Evolutionary conservation across 2,888 invertebrate genomes (phyloP).

Genomic region (Chalcosyrphus nemorum): DNA sequence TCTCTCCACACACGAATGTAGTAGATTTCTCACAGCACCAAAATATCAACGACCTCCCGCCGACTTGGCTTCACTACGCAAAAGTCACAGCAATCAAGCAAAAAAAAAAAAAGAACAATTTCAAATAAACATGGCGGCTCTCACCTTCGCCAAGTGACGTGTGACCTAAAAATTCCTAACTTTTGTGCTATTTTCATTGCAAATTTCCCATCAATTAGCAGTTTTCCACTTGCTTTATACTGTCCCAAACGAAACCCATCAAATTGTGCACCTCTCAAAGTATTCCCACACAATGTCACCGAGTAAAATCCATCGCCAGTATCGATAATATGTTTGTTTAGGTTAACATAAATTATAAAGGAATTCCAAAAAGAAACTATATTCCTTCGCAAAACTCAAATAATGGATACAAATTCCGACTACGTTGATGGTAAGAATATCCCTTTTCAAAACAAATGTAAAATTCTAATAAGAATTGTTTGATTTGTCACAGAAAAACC

Average conservation of each 20-base stretch:
- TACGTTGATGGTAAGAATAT: constrained; percentile 61
- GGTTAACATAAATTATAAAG: constrained; percentile 66
- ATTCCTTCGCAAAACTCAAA: constrained; percentile 17
- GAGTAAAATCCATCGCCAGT: constrained; percentile 10
- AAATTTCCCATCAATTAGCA: constrained; percentile 37
- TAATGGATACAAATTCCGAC: constrained; percentile 61
- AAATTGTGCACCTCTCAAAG: not conserved
- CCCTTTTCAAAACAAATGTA: not conserved
- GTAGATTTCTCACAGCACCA: not conserved
- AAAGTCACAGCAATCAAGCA: constrained; percentile 25
- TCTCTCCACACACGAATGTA: not conserved
- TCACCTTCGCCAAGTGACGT: constrained; percentile 69
- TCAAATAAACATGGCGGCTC: constrained; percentile 62
- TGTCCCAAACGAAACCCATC: not conserved
- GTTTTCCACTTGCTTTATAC: not conserved
- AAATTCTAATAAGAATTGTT: constrained; percentile 43
- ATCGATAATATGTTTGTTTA: constrained; percentile 67
- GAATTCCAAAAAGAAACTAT: not conserved
- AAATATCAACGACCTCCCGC: not conserved
- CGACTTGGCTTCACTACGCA: constrained; percentile 51
- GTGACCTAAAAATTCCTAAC: constrained; percentile 61
- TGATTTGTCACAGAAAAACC: constrained; percentile 52
- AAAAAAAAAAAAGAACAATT: too few species aligned
- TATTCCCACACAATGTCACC: constrained; percentile 21
- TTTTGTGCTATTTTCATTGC: constrained; percentile 58